Evolutionary conservation across 2,888 invertebrate genomes (phyloP).

Genomic region (Synanthedon andrenaeformis): DNA sequence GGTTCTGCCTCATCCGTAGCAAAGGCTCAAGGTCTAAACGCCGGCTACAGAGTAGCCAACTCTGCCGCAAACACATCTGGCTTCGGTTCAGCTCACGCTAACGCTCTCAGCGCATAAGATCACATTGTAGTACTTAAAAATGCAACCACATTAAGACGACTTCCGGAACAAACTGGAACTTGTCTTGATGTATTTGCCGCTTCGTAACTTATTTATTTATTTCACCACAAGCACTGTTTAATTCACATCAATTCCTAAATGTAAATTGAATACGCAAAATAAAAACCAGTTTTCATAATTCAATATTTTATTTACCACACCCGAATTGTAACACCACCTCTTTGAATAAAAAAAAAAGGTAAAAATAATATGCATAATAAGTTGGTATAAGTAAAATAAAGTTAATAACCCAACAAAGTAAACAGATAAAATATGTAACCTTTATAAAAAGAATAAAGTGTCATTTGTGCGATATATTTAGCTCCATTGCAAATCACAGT

Average conservation of each 20-base stretch:
- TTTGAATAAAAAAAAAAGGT: too few species aligned
- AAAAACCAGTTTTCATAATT: neutral
- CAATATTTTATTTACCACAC: neutral
- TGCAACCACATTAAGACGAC: conserved; percentile 62
- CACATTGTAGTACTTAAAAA: conserved; percentile 2
- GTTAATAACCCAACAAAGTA: too few species aligned
- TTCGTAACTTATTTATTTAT: conserved; percentile 25
- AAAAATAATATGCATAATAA: too few species aligned
- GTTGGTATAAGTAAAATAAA: too few species aligned
- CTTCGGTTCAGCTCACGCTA: conserved; percentile 38
- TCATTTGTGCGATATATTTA: too few species aligned
- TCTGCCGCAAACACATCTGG: conserved; percentile 35
- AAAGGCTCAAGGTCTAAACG: conserved; percentile 29
- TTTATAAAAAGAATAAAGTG: too few species aligned
- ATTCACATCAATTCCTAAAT: neutral
- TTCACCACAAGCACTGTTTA: neutral
- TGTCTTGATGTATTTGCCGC: conserved; percentile 59
- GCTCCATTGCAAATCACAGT: conserved; percentile 48
- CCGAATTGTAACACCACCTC: too few species aligned
- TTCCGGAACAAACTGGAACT: conserved; percentile 26
- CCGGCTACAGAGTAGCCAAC: conserved; percentile 37
- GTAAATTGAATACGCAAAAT: neutral
- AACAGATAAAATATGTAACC: too few species aligned
- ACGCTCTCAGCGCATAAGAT: conserved; percentile 33
- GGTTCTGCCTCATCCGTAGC: conserved; percentile 41